Percentiles rank a stretch among this genome's conserved stretches.
Conservation (phyloP, 2,888 invertebrate species). For the Fabriciana adippe region DNA sequence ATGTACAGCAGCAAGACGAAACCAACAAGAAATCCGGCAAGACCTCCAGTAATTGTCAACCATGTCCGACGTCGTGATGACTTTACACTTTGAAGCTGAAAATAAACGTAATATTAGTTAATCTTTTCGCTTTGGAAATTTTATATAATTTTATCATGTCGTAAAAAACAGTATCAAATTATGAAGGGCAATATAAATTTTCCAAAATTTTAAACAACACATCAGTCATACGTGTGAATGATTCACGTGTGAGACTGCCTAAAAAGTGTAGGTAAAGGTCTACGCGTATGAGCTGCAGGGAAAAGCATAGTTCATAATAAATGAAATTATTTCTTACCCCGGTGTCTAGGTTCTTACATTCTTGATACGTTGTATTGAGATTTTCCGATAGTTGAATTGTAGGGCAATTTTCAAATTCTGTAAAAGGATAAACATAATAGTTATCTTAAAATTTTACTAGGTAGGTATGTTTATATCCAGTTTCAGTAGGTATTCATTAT, state of each 20-base stretch:
- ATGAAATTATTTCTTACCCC: conserved; percentile 51
- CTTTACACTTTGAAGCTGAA: conserved; percentile 59
- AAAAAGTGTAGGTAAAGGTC: too few relatives aligned
- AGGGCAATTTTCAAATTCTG: conserved; percentile 69
- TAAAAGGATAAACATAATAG: conserved; percentile 40
- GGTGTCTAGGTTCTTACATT: conserved; percentile 58
- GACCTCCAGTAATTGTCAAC: conserved; percentile 71
- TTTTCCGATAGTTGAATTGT: conserved; percentile 47
- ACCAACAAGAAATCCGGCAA: conserved; percentile 72
- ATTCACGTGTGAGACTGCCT: too few relatives aligned
- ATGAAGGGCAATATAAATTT: neutral
- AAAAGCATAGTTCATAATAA: neutral
- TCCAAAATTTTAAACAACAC: too few relatives aligned
- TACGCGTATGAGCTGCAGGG: neutral
- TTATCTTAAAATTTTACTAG: too few relatives aligned
- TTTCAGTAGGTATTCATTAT: too few relatives aligned
- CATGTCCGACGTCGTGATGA: conserved; percentile 69
- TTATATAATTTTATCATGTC: neutral
- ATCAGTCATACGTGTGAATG: too few relatives aligned
- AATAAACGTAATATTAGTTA: conserved; percentile 12
- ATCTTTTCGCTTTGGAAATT: neutral
- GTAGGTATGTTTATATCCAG: too few relatives aligned
- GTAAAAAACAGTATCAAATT: neutral
- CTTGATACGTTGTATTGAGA: conserved; percentile 59
- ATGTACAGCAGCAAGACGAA: conserved; percentile 74